A percentile compares a stretch with the other conserved stretches of the same genome.
Evolutionary conservation across 2,888 invertebrate species (phyloP).

Genomic region (Drosophila colorata): DNA sequence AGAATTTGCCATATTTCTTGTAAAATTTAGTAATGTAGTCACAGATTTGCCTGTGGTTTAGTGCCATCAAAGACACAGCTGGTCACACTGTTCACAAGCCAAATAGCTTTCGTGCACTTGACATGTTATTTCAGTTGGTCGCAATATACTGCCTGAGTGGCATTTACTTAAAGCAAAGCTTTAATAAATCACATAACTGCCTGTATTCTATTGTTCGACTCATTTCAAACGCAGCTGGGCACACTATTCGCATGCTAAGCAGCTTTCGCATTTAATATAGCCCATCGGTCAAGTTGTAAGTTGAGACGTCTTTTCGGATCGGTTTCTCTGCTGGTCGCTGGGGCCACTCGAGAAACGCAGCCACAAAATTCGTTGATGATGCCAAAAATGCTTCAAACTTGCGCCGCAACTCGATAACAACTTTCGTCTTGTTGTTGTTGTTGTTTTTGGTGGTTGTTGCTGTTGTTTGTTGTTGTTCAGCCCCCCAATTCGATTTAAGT

Average conservation of each 20-base stretch:
- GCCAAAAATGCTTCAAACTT: constrained; percentile 48
- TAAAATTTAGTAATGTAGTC: too few relatives aligned
- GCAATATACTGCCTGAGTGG: background rate
- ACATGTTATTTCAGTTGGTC: background rate
- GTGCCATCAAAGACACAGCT: background rate
- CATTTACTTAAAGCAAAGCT: background rate
- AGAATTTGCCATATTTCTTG: too few relatives aligned
- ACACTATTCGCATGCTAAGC: constrained; percentile 17
- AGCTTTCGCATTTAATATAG: constrained; percentile 2
- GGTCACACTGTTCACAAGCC: background rate
- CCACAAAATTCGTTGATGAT: constrained; percentile 40
- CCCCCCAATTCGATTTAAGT: constrained; percentile 64
- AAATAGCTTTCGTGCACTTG: background rate
- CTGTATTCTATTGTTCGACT: too few relatives aligned
- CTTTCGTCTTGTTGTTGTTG: constrained; percentile 30
- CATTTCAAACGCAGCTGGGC: constrained; percentile 10
- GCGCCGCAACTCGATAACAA: constrained; percentile 48
- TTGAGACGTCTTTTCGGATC: constrained; percentile 1
- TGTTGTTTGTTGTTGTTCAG: constrained; percentile 7
- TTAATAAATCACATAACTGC: too few relatives aligned
- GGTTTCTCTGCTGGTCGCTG: constrained; percentile 6
- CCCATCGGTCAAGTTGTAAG: background rate
- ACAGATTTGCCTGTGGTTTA: too few relatives aligned
- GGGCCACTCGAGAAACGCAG: constrained; percentile 17
- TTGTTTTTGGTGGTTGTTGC: constrained; percentile 24